Evolutionary conservation across 2,797 vertebrate species (phyloP), one percentile per base, ranked within the genome.

Genomic region (Cephalopachus bancanus): DNA sequence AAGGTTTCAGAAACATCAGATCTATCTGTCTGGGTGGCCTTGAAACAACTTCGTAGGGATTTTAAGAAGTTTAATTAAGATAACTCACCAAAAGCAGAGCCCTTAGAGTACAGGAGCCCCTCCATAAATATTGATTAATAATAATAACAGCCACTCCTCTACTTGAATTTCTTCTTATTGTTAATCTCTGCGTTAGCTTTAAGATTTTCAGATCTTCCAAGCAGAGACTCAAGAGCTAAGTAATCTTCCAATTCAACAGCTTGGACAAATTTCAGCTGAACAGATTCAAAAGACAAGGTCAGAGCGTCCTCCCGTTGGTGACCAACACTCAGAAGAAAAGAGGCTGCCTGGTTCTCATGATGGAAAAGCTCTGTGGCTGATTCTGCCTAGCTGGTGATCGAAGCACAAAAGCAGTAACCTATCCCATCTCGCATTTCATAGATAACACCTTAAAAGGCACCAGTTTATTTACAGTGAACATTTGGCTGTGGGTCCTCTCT

Each of bases 381-480:
- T 81, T 59, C 96, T 91, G 91, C 0, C 16, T 83, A 24, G 55
- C 90, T 84, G 15, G 86, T 93, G 87, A 37, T 37, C 92, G 76
- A 94, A 93, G 49, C 97, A 95, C 71, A 55, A 95, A 95, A 97
- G 95, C 93, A 76, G 95, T 1, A 2, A 93, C 95, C 96, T 97
- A 95, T 83, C 97, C 96, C 91, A 83, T 96, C 98, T 98, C 96
- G 91, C 89, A 80, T 89, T 97, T 96, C 97, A 88, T 71, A 0
- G 64, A 97, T 96, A 98, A 91, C 91, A 80, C 96, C 88, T 95
- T 76, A 97, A 97, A 97, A 83, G 74, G 96, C 97, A 95, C 87
- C 7, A 33, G 94, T 91, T 97, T 98, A 98, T 98, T 98, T 98
- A 98, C 94, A 89, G 95, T 83, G 53, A 97, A 96, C 51, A 64